A percentile compares a stretch with the other conserved stretches of the same genome.
Conservation (phyloP, 1,140 invertebrate genomes). For the Papilio dardanus region DNA sequence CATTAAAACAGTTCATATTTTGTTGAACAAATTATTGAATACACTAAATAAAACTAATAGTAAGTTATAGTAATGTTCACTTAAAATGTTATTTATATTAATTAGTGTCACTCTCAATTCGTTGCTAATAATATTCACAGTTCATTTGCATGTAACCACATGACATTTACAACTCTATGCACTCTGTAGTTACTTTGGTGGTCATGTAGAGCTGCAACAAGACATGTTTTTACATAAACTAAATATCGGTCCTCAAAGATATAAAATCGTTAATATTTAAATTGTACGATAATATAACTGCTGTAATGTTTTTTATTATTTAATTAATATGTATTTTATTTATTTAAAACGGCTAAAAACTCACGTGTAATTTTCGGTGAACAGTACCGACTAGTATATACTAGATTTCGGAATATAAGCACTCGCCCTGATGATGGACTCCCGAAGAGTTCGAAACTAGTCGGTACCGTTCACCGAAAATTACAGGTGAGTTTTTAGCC, state of each 20-base stretch:
- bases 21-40: neutral
- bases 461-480: no score
- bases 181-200: neutral
- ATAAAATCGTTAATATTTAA: neutral
- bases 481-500: no score
- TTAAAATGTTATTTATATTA: conserved; percentile 6
- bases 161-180: neutral
- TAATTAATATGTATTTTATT: no score
- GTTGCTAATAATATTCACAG: neutral
- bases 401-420: no score
- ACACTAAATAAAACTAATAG: neutral
- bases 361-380: no score
- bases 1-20: neutral
- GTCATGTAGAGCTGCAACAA: neutral
- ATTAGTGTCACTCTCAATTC: neutral
- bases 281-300: no score
- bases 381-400: no score
- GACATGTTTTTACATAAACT: neutral
- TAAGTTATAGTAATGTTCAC: neutral
- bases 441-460: no score
- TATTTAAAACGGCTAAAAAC: no score
- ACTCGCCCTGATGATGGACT: no score
- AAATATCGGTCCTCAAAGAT: neutral
- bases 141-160: conserved; percentile 3
- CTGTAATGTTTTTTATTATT: no score